Base-by-base conservation (phyloP, 2,888 invertebrate genomes). In the Neoitamus cyanurus region DNA sequence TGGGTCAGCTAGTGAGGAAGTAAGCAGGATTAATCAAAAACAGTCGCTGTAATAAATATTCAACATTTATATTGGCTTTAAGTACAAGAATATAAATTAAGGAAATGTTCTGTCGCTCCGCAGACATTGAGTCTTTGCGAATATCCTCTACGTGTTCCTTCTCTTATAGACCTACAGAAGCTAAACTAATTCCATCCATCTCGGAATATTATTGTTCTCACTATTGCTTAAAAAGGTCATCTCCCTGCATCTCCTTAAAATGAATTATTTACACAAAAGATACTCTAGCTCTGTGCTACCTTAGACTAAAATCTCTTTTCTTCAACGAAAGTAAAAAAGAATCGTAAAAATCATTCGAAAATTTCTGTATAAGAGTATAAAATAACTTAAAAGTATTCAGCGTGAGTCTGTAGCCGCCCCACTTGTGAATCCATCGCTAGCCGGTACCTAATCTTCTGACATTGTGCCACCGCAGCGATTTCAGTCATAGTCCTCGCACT, bases 31-130 rank as follows among this genome's bases (percentile, higher is more conserved):
- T 20, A 42, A 42, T 42, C 5, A 58, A 9, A 58, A 7, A 58
- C 58, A 77, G 28, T 30, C n/a, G 13, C n/a, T 42, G 28, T 48
- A 78, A 78, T 78, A 78, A 78, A 78, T 78, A 78, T 78, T 78
- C 48, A 78, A 78, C 78, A 78, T 48, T 78, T 78, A 78, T 31
- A 48, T 48, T 28, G n/a, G 46, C 31, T 78, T 78, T 78, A 78
- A 78, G 78, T 78, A 78, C 78, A 78, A 78, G 78, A 78, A 78
- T 48, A 78, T 78, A 78, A 78, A 78, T 78, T 48, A 78, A 58
- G 70, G 70, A 70, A 70, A 34, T 70, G 30, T 78, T 48, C 34
- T 15, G 31, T 78, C 15, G 31, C 48, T 78, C 48, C 15, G 48
- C 25, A 58, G 58, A 58, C 9, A 78, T 31, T n/a, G 58, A 78